phyloP scores from a whole-genome alignment of 2,797 vertebrate genomes.

The Centropyge bicolor region DNA sequence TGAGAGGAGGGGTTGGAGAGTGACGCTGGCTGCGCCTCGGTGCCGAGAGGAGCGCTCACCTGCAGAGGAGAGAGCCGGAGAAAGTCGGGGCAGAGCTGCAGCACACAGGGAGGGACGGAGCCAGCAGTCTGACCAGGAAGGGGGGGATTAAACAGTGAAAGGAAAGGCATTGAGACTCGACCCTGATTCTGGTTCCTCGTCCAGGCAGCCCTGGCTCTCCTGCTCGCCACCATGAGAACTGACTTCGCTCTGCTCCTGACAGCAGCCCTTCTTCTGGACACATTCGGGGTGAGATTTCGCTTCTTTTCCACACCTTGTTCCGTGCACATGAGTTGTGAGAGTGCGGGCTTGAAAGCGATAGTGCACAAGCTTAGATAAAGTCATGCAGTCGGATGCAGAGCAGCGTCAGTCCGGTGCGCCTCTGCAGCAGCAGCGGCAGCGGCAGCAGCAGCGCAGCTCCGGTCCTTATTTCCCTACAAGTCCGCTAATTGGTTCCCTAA shows the following conservation, averaged over 20 bases:
- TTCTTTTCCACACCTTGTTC: background rate
- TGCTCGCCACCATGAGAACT: slow-evolving; percentile 81
- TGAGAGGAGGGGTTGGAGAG: slow-evolving; percentile 84
- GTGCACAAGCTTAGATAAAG: slow-evolving; percentile 53
- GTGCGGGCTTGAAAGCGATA: background rate
- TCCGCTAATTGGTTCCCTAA: slow-evolving; percentile 48
- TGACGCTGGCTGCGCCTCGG: slow-evolving; percentile 86
- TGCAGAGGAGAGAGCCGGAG: slow-evolving; percentile 88
- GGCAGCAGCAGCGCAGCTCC: slow-evolving; percentile 20
- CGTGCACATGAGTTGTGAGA: slow-evolving; percentile 32
- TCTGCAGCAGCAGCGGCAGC: slow-evolving; percentile 30
- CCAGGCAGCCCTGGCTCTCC: slow-evolving; percentile 69
- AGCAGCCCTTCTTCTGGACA: slow-evolving; percentile 79
- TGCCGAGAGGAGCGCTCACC: slow-evolving; percentile 90
- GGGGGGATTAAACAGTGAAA: slow-evolving; percentile 45
- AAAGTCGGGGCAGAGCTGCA: slow-evolving; percentile 79
- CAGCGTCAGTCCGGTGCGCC: slow-evolving; percentile 25
- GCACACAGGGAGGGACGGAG: slow-evolving; percentile 70
- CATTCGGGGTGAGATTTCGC: slow-evolving; percentile 81
- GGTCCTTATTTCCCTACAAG: slow-evolving; percentile 41
- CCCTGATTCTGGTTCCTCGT: slow-evolving; percentile 53
- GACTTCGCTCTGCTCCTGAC: slow-evolving; percentile 82
- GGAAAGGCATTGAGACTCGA: slow-evolving; percentile 62
- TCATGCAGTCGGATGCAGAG: slow-evolving; percentile 47
- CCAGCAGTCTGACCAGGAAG: slow-evolving; percentile 39